phyloP scores from a whole-genome alignment of 2,888 invertebrate genomes.

The Drosophila quinaria region DNA sequence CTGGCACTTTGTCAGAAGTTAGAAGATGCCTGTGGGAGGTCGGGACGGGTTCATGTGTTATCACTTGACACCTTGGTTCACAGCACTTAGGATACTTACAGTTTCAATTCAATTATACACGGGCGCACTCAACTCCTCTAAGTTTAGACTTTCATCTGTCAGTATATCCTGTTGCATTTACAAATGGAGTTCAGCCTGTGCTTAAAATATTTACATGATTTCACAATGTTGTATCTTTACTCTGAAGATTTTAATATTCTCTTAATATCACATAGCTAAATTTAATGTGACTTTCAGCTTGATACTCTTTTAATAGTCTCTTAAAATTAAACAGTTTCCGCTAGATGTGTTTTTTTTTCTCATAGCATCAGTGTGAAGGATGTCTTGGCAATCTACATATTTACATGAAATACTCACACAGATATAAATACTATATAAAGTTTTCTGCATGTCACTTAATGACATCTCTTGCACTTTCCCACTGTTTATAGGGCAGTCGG shows the following conservation, averaged over 20 bases:
- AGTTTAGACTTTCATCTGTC: constrained; percentile 2
- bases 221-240: constrained; percentile 1
- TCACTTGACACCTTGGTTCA: constrained; percentile 14
- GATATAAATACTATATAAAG: constrained; percentile 1
- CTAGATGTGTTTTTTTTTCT: not conserved
- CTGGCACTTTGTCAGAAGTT: constrained; percentile 45
- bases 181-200: not conserved
- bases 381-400: constrained; percentile 3
- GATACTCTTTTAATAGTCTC: not conserved
- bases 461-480: constrained; percentile 10
- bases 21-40: constrained; percentile 19
- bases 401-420: constrained; percentile 14
- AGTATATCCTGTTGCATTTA: constrained; percentile 14
- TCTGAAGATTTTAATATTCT: not conserved
- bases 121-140: not conserved
- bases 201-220: constrained; percentile 5
- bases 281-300: too few relatives aligned
- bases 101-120: constrained; percentile 34
- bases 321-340: not conserved
- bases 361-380: constrained; percentile 3
- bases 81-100: constrained; percentile 43
- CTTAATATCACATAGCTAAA: too few relatives aligned
- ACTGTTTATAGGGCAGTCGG: constrained; percentile 28
- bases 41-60: not conserved
- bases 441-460: constrained; percentile 19